Base-by-base conservation (phyloP, 1,140 invertebrate genomes). In the Bombus affinis region DNA sequence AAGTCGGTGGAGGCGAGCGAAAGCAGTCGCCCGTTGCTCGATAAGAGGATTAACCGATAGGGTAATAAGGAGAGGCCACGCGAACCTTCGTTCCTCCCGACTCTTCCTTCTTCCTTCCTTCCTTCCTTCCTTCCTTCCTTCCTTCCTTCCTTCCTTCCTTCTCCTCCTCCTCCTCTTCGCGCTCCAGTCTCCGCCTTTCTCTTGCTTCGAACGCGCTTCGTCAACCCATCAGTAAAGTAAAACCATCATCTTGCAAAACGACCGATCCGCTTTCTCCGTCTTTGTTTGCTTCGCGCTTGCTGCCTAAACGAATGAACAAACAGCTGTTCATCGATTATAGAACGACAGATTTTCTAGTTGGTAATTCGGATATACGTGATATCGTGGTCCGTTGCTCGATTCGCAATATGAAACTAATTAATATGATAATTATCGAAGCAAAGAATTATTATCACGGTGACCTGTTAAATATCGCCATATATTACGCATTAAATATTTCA, bases 1-100 rank as follows among this genome's bases (percentile, higher is more conserved):
- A 66, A 86, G 81, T 86, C 81, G 59, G 47, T 22, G 22, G 42
- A 57, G 53, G 22, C 47, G 72, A 66, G 66, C 53, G 78, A 77
- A 72, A 65, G 77, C 68, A 73, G 53, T 44, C 37, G 59, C 25
- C 37, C 28, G 59, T 59, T 82, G n/a, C 13, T 39, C 81, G 85
- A 86, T 84, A 86, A 86, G 68, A 86, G 85, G 74, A 86, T 86
- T 83, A 86, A 77, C 44, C 75, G 81, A 84, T 86, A 77, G 59
- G 70, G 35, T 86, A 86, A 86, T 84, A 84, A 86, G 66, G 42
- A 83, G 65, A 59, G 68, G 39, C 66, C 73, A 77, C 66, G 65
- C 53, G 44, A 83, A 77, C 44, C 37, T n/a, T 22, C 44, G 10
- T 25, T 32, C 68, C 25, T 35, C 2, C 32, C 65, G 28, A 35